phyloP scores from a whole-genome alignment of 2,888 invertebrate species.

The Parnassius smintheus region DNA sequence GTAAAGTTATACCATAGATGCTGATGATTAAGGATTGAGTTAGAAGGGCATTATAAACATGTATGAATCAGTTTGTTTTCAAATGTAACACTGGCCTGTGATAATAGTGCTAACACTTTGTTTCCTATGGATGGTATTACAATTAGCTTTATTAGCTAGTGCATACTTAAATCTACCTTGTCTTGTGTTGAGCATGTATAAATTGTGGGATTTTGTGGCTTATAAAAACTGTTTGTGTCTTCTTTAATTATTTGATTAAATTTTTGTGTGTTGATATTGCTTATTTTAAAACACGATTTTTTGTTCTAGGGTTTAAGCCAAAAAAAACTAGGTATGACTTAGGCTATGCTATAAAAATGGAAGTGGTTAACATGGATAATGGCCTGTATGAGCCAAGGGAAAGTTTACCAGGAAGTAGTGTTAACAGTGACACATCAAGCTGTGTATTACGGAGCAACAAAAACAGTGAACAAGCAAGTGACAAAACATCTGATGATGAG shows the following conservation, averaged over 20 bases:
- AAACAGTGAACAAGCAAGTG: slow-evolving; percentile 54
- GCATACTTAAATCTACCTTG: slow-evolving; percentile 51
- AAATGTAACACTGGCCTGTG: slow-evolving; percentile 37
- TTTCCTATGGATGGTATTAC: slow-evolving; percentile 51
- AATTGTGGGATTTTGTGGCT: slow-evolving; percentile 63
- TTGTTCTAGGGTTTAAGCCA: slow-evolving; percentile 67
- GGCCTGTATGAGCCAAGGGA: slow-evolving; percentile 67
- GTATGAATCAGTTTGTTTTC: slow-evolving; percentile 33
- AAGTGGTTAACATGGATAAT: slow-evolving; percentile 64
- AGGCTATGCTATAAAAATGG: slow-evolving; percentile 75
- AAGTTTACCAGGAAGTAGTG: slow-evolving; percentile 59
- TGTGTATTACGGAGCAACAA: slow-evolving; percentile 59
- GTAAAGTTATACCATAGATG: too few relatives aligned
- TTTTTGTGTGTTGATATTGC: neutral
- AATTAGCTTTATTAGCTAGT: slow-evolving; percentile 62
- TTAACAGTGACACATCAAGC: slow-evolving; percentile 63
- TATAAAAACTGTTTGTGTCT: slow-evolving; percentile 56
- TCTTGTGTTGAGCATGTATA: slow-evolving; percentile 49
- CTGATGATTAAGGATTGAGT: too few relatives aligned
- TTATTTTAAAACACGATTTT: slow-evolving; percentile 8
- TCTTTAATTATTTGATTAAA: neutral
- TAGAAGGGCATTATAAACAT: neutral
- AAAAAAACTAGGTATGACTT: slow-evolving; percentile 69
- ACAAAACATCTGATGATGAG: slow-evolving; percentile 64
- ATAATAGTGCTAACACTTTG: slow-evolving; percentile 57